Evolutionary conservation across 2,797 vertebrate species (phyloP).

Genomic region (Cynodonichthys magdalenae): DNA sequence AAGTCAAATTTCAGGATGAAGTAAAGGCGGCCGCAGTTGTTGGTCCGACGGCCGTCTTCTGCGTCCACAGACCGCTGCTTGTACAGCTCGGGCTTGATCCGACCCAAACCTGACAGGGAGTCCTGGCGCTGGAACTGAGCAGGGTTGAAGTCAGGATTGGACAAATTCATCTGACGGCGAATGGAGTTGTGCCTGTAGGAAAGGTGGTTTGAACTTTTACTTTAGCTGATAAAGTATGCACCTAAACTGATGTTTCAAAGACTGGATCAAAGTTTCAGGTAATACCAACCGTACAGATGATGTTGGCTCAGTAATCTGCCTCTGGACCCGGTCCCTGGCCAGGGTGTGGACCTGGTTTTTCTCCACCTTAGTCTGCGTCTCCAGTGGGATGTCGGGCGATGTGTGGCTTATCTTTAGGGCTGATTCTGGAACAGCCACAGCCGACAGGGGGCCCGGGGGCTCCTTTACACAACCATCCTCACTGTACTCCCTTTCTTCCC

Average conservation of each 20-base stretch:
- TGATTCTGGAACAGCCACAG: slow-evolving; percentile 80
- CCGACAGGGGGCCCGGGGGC: slow-evolving; percentile 58
- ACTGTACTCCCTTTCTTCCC: slow-evolving; percentile 90
- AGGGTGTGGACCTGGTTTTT: slow-evolving; percentile 86
- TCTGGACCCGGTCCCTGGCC: slow-evolving; percentile 86
- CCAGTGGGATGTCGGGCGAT: slow-evolving; percentile 93
- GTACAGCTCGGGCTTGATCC: slow-evolving; percentile 96
- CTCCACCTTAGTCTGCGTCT: slow-evolving; percentile 85
- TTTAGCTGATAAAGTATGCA: slow-evolving; percentile 5
- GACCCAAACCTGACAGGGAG: slow-evolving; percentile 89
- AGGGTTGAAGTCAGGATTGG: slow-evolving; percentile 95
- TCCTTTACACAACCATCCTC: slow-evolving; percentile 88
- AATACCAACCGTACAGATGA: slow-evolving; percentile 88
- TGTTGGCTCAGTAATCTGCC: slow-evolving; percentile 93
- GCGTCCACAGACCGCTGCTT: slow-evolving; percentile 94
- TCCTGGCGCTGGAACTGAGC: slow-evolving; percentile 96
- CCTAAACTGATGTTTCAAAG: slow-evolving; percentile 4
- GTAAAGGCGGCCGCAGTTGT: slow-evolving; percentile 91
- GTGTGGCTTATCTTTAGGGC: slow-evolving; percentile 98
- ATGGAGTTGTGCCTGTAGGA: slow-evolving; percentile 92
- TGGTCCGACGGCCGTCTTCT: slow-evolving; percentile 84
- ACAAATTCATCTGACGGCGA: slow-evolving; percentile 95
- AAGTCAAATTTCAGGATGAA: slow-evolving; percentile 97
- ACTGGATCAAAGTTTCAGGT: slow-evolving; percentile 2
- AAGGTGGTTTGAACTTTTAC: not conserved